These are phyloP conservation scores for Mactra quadrangularis DNA, from an alignment of 1,140 invertebrate genomes.

Conservation along the genomic window DNA sequence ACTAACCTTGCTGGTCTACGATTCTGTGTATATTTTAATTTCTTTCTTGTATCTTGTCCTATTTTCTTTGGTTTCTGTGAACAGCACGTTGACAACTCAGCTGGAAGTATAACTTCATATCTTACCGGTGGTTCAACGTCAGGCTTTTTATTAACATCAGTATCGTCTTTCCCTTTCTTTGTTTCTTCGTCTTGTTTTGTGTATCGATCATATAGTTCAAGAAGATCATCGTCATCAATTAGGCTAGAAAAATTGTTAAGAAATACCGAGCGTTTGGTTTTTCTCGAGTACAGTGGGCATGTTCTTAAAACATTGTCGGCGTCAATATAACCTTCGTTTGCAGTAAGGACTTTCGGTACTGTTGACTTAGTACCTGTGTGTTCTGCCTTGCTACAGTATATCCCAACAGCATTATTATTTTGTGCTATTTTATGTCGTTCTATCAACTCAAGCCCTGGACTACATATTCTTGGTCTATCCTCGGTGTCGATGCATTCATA, in stretches of 20 bases:
- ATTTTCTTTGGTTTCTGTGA: neutral
- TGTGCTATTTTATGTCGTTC: neutral
- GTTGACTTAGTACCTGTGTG: neutral
- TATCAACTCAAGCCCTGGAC: neutral
- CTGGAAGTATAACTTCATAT: conserved; percentile 2
- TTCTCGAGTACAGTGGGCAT: neutral
- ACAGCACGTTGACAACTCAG: neutral
- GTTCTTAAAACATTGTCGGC: conserved; percentile 26
- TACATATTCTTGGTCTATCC: neutral
- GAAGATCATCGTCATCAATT: neutral
- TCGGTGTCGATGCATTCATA: neutral
- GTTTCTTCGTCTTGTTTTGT: neutral
- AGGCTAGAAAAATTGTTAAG: neutral
- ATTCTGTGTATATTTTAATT: neutral
- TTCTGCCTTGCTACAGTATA: neutral
- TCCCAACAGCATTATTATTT: neutral
- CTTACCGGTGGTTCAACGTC: neutral
- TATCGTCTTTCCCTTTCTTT: neutral
- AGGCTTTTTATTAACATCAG: neutral
- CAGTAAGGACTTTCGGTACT: neutral
- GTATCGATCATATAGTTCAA: neutral
- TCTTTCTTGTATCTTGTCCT: neutral
- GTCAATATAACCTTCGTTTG: neutral
- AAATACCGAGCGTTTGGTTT: neutral
- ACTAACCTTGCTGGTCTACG: neutral